Percentiles rank a stretch among this genome's conserved stretches.
Conservation (phyloP, 2,888 invertebrate genomes). For the Leucania comma region DNA sequence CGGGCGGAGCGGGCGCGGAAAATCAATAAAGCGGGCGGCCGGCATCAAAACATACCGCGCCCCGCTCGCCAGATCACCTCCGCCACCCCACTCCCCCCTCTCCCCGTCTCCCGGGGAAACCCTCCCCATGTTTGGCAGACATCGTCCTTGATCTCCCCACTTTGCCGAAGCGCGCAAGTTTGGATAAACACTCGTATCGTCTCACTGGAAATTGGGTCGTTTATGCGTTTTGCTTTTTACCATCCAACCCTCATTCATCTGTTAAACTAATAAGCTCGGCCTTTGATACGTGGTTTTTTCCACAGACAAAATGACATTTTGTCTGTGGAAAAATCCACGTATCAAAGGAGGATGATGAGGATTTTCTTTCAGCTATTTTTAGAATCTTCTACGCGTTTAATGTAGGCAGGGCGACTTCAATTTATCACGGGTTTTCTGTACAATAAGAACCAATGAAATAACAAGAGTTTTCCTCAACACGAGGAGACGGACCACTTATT, state of each 20-base stretch:
- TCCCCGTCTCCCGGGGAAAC: conserved; percentile 87
- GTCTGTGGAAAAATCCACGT: too few species aligned
- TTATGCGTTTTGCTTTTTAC: conserved; percentile 81
- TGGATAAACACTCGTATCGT: conserved; percentile 88
- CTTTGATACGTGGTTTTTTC: conserved; percentile 42
- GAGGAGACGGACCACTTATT: neutral
- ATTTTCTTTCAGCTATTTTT: conserved; percentile 38
- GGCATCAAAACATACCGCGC: conserved; percentile 88
- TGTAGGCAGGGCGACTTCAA: conserved; percentile 3
- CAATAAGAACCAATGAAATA: conserved; percentile 1
- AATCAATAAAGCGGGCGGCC: conserved; percentile 89
- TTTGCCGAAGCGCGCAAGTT: conserved; percentile 86
- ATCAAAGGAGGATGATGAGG: too few species aligned
- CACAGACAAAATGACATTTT: neutral
- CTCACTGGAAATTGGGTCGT: conserved; percentile 88
- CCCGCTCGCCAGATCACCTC: conserved; percentile 70
- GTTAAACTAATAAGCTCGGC: conserved; percentile 63
- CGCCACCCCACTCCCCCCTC: conserved; percentile 69
- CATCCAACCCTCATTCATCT: conserved; percentile 66
- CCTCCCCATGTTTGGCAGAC: conserved; percentile 90
- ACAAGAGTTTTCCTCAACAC: conserved; percentile 7
- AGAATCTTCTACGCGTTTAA: conserved; percentile 15
- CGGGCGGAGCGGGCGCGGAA: conserved; percentile 81
- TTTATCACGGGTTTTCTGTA: neutral
- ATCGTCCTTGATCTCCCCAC: conserved; percentile 90